Percentiles rank a stretch among this genome's conserved stretches.
Evolutionary conservation across 1,140 invertebrate genomes (phyloP).

Genomic region (Epicauta chinensis): DNA sequence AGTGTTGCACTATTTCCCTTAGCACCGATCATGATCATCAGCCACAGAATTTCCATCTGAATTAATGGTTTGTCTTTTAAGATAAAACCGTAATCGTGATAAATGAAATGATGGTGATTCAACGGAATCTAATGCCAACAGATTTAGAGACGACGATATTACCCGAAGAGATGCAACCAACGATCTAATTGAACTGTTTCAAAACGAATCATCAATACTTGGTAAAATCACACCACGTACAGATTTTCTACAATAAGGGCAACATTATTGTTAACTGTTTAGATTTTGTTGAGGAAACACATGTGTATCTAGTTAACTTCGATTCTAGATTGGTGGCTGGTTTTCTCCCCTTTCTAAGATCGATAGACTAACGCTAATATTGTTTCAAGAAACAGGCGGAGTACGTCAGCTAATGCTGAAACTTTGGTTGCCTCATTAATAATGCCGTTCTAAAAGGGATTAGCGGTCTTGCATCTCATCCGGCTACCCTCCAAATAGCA

Average conservation of each 20-base stretch:
- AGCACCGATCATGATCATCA: no score
- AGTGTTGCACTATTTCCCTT: no score
- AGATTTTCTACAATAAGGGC: background rate
- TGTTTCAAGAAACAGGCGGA: conserved; percentile 17
- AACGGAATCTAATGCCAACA: background rate
- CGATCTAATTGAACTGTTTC: background rate
- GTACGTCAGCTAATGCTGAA: conserved; percentile 21
- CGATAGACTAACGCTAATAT: conserved; percentile 24
- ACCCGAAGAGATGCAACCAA: background rate
- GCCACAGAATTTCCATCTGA: no score
- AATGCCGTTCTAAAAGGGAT: conserved; percentile 27
- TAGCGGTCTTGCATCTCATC: conserved; percentile 23
- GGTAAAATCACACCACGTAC: conserved; percentile 1
- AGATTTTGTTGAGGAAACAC: no score
- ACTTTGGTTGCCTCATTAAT: conserved; percentile 28
- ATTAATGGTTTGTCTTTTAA: no score
- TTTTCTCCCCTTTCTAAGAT: conserved; percentile 5
- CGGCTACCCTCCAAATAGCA: conserved; percentile 4
- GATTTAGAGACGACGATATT: background rate
- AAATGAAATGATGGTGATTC: background rate
- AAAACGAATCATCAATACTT: background rate
- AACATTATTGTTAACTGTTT: no score
- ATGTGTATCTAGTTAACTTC: no score
- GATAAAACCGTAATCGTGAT: background rate
- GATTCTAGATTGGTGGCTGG: no score